Base-by-base conservation (phyloP, 2,113 vertebrate genomes). In the Noturus placidus region DNA sequence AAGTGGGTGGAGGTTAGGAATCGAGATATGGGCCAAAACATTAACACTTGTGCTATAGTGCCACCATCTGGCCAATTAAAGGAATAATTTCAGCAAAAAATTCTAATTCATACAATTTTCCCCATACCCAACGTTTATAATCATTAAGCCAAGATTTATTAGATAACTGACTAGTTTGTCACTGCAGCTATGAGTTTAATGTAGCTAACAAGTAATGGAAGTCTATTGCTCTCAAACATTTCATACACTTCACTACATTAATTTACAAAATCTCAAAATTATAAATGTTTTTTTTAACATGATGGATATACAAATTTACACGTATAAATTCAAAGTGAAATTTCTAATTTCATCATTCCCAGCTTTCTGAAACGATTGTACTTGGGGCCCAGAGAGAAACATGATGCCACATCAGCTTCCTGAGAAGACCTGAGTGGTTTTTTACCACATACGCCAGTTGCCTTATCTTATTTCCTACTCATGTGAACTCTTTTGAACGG, bases 341-440 rank as follows among this genome's bases (percentile, higher is more conserved):
- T 77, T 27, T 14, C 27, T 14, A 30, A n/a, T 11, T 30, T 17
- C 46, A 52, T 19, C n/a, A 78, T 74, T 22, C 4, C 19, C 8
- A 74, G 9, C 35, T 70, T 70, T 42, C 70, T 74, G 22, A 25
- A 25, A 74, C 35, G 25, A 42, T 50, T 79, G 6, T 19, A 79
- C 50, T 1, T 19, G 27, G 7, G 6, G 76, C 27, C 17, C 19
- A 7, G 13, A 78, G 8, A 57, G 30, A 57, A 20, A 59, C 35
- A 59, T 35, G 3, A 4, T 22, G 67, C 57, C 56, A 30, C 17
- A 70, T 87, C 57, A 74, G 63, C 84, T 83, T 89, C 81, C 86
- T 83, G 27, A 88, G 78, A 85, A 88, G 85, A 88, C 88, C 88
- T 85, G 19, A 84, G 35, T 87, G 82, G 88, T 84, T 88, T 77